Percentiles rank a stretch among this genome's conserved stretches.
Conservation (phyloP, 2,888 invertebrate species). For the Eudasyphora cyanicolor region DNA sequence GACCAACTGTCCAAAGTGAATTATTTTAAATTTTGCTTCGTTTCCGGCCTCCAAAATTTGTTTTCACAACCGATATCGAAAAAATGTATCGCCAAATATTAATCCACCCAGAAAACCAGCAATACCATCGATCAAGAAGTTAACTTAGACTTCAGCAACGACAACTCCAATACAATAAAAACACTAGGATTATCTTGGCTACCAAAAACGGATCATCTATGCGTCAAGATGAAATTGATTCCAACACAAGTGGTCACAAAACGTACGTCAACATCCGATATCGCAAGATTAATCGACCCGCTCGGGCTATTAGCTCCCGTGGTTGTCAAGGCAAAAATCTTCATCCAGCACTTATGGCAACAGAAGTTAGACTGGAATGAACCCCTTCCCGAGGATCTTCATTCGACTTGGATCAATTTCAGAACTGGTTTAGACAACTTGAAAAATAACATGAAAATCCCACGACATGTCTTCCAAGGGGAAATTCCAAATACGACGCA, state of each 20-base stretch:
- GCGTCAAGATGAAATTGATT: background rate
- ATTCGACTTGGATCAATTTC: background rate
- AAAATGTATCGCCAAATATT: no score
- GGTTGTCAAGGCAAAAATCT: conserved; percentile 13
- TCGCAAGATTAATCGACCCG: conserved; percentile 20
- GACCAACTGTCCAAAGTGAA: no score
- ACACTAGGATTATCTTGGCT: conserved; percentile 22
- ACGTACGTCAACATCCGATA: background rate
- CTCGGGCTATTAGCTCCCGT: conserved; percentile 27
- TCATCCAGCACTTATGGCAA: conserved; percentile 19
- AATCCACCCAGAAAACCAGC: no score
- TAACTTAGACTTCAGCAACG: background rate
- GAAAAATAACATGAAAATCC: background rate
- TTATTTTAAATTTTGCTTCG: no score
- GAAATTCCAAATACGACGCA: background rate
- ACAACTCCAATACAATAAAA: conserved; percentile 17
- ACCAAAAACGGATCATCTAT: background rate
- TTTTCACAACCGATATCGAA: no score
- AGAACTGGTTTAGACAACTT: background rate
- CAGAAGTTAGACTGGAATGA: conserved; percentile 4
- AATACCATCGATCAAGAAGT: background rate
- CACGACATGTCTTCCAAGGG: background rate
- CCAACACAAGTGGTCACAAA: background rate
- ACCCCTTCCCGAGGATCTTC: background rate
- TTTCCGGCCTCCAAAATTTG: no score